phyloP scores from a whole-genome alignment of 2,888 invertebrate species.

The Napeogenes inachia region DNA sequence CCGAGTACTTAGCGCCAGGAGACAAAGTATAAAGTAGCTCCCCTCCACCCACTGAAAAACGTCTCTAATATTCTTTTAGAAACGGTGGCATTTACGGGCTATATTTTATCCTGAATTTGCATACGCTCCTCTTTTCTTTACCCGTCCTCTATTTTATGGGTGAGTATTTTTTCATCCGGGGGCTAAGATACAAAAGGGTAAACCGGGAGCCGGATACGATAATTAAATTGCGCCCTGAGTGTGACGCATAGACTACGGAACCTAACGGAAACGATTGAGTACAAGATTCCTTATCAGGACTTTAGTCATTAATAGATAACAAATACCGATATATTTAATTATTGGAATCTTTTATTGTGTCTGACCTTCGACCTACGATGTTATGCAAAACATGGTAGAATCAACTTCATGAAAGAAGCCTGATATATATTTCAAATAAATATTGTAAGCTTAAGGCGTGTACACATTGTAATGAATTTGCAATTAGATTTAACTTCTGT shows the following conservation, averaged over 20 bases:
- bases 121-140: conserved; percentile 77
- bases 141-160: conserved; percentile 78
- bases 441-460: background rate
- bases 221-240: conserved; percentile 69
- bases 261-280: too few species aligned
- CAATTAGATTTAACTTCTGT: conserved; percentile 34
- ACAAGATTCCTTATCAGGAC: too few species aligned
- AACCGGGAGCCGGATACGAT: conserved; percentile 69
- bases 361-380: too few species aligned
- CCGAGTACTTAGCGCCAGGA: conserved; percentile 73
- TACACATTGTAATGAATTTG: conserved; percentile 12
- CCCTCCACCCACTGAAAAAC: conserved; percentile 77
- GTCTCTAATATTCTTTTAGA: conserved; percentile 80
- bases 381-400: background rate
- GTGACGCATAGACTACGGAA: conserved; percentile 1
- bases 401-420: too few species aligned
- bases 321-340: too few species aligned
- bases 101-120: conserved; percentile 80
- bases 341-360: too few species aligned
- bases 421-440: too few species aligned
- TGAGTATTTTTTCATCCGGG: conserved; percentile 76
- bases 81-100: conserved; percentile 80
- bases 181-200: conserved; percentile 79
- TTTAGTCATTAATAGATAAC: too few species aligned
- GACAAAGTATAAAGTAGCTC: conserved; percentile 75